These are phyloP conservation scores for Notiomystis cincta DNA, from an alignment of 2,113 vertebrate species.

Conservation along the genomic window DNA sequence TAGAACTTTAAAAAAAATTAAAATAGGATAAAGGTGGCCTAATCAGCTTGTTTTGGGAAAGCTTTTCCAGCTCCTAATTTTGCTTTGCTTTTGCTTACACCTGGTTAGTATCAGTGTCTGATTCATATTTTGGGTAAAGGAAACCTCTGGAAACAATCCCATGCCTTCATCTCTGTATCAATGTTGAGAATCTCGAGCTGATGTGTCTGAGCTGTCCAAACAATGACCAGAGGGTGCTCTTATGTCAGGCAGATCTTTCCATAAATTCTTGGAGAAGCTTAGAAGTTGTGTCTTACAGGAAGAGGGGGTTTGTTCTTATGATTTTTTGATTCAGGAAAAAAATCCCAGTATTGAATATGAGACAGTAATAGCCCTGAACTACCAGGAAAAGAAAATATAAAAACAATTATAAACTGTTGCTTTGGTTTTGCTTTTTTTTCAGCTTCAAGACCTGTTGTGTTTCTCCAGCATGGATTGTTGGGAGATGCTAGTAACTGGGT, in stretches of 20 bases:
- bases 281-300: not conserved
- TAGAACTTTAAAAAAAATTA: not conserved
- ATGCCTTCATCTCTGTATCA: not conserved
- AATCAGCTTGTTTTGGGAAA: not conserved
- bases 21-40: not conserved
- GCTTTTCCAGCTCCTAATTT: not conserved
- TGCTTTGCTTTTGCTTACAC: not conserved
- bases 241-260: not conserved
- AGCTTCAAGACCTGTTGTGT: constrained; percentile 74
- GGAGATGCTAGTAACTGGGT: constrained; percentile 85
- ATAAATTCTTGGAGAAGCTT: not conserved
- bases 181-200: not conserved
- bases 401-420: not conserved
- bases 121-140: not conserved
- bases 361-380: not conserved
- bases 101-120: not conserved
- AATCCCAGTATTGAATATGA: not conserved
- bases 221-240: not conserved
- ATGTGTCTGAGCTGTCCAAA: not conserved
- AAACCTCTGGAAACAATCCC: not conserved
- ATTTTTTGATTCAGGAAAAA: not conserved
- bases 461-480: constrained; percentile 86
- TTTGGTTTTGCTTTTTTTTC: not conserved
- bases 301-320: not conserved
- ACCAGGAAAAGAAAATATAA: not conserved